Evolutionary conservation across 2,113 vertebrate genomes (phyloP).

Genomic region (Romanogobio albipinnatus): DNA sequence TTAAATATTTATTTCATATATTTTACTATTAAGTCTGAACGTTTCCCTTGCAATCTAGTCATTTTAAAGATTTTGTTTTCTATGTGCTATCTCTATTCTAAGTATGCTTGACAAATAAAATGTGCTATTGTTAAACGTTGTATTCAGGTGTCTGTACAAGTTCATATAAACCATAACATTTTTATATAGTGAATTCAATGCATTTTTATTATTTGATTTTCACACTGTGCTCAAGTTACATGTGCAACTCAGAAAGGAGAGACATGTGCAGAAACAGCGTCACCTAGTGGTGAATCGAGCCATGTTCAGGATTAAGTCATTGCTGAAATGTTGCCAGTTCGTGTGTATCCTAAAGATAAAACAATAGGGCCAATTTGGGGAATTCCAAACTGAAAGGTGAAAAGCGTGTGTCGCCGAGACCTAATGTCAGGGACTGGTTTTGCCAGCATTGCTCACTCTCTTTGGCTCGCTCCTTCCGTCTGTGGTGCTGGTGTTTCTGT

Average conservation of each 20-base stretch:
- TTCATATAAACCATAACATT: neutral
- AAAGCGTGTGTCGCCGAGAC: neutral
- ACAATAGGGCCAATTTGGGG: neutral
- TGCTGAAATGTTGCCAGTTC: neutral
- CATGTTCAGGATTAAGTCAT: neutral
- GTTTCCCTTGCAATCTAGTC: no score
- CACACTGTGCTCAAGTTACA: neutral
- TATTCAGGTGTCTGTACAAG: neutral
- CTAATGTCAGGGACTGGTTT: neutral
- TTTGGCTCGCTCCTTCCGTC: slow-evolving; percentile 85
- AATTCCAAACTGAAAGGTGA: neutral
- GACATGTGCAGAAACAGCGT: slow-evolving; percentile 46
- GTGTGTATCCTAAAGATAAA: neutral
- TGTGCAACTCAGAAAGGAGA: neutral
- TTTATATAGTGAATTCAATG: neutral
- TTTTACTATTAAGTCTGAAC: no score
- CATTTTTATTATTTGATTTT: neutral
- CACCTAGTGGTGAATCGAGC: slow-evolving; percentile 38
- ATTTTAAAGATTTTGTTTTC: neutral
- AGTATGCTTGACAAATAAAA: neutral
- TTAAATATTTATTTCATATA: no score
- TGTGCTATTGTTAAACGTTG: neutral
- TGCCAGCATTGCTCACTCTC: slow-evolving; percentile 78
- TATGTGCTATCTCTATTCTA: neutral
- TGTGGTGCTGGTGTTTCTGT: slow-evolving; percentile 81